Evolutionary conservation across 2,888 invertebrate species (phyloP).

Genomic region (Agrochola circellaris): DNA sequence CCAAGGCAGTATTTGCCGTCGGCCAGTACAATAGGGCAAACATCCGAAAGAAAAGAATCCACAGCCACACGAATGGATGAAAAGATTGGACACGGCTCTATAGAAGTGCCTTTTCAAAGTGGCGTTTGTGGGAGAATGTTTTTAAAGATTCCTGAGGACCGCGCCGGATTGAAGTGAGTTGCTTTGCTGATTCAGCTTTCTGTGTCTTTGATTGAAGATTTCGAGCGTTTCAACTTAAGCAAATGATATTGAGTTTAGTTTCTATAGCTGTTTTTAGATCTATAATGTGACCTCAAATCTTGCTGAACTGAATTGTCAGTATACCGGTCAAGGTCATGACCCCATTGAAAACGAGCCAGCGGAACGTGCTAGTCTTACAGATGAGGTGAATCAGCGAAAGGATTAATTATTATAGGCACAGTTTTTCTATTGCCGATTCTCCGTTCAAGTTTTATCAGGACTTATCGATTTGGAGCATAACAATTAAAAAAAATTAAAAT

Average conservation of each 20-base stretch:
- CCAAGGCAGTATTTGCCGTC: slow-evolving; percentile 74
- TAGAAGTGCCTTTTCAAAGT: slow-evolving; percentile 57
- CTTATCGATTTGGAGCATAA: neutral
- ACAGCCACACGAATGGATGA: slow-evolving; percentile 52
- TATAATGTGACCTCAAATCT: neutral
- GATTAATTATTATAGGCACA: slow-evolving; percentile 15
- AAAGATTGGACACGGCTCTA: slow-evolving; percentile 66
- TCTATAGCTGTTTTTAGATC: slow-evolving; percentile 5
- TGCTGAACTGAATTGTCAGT: neutral
- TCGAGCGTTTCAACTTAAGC: slow-evolving; percentile 28
- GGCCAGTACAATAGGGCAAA: slow-evolving; percentile 75
- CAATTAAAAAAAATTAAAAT: neutral
- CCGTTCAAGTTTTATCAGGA: neutral
- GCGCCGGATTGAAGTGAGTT: slow-evolving; percentile 46
- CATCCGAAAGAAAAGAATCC: slow-evolving; percentile 72
- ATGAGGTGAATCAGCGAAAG: slow-evolving; percentile 14
- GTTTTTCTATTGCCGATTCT: slow-evolving; percentile 4
- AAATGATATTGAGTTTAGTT: slow-evolving; percentile 21
- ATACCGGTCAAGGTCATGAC: slow-evolving; percentile 32
- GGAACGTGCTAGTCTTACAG: slow-evolving; percentile 30
- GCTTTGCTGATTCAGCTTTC: slow-evolving; percentile 59
- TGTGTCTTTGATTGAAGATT: slow-evolving; percentile 50
- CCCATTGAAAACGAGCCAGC: slow-evolving; percentile 25
- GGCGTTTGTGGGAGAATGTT: slow-evolving; percentile 60
- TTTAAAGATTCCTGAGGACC: slow-evolving; percentile 60